Evolutionary conservation across 1,140 invertebrate species (phyloP), one percentile per base, ranked within the genome.

Genomic region (Hylaeus volcanicus): DNA sequence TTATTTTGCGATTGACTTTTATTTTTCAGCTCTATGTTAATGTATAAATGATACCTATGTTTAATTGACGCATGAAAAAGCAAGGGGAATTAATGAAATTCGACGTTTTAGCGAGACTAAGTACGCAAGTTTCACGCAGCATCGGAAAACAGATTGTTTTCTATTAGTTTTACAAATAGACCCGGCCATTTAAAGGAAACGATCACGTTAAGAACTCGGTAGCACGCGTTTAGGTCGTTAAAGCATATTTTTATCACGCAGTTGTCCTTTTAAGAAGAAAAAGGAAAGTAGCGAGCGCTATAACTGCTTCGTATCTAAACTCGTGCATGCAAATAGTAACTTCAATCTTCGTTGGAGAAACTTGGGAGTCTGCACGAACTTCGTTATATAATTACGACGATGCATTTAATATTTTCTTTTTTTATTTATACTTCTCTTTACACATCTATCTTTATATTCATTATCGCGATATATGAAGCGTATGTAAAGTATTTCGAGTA

Each of bases 301-400:
- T 45, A 51, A 26, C 48, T 48, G 55, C 15, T 45, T 37, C 14
- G 37, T 6, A 58, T 15, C 39, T 71, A 26, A 26, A 26, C 53
- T 55, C 2, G n/a, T 63, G n/a, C 71, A 61, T 43, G 58, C 43
- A 12, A 48, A 60, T 60, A 58, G 37, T 26, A 43, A 56, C 41
- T 73, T 73, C 5, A 51, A 61, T 61, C 71, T 4, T 48, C 6
- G 39, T 14, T 11, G 55, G 55, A 72, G 69, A 72, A 72, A 72
- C 9, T 58, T 58, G 3, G 56, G 6, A 15, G 39, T 26, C 26
- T 58, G 9, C 3, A 3, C 39, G 9, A 26, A 26, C 26, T 69
- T 55, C 26, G n/a, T 45, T n/a, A 43, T 39, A 15, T 45, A 72
- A 72, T 14, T 12, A 55, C 43, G 43, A 45, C 5, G 43, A 3